phyloP scores from a whole-genome alignment of 2,113 vertebrate genomes.

The Tapirus terrestris region DNA sequence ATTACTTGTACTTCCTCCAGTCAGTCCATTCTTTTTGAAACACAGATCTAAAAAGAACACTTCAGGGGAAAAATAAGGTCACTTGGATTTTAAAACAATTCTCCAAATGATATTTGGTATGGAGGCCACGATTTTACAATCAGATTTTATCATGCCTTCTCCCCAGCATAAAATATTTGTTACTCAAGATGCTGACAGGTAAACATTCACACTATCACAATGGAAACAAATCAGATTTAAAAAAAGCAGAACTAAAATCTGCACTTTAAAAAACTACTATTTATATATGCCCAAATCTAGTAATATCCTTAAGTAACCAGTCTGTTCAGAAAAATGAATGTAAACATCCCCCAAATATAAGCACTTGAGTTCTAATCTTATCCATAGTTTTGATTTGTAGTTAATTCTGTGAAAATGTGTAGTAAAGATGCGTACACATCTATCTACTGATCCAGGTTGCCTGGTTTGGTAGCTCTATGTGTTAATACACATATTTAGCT shows the following conservation, averaged over 20 bases:
- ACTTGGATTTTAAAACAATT: conserved; percentile 55
- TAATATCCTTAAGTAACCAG: neutral
- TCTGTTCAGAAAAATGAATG: conserved; percentile 3
- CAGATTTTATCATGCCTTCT: conserved; percentile 39
- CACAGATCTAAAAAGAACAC: conserved; percentile 57
- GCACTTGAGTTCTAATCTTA: neutral
- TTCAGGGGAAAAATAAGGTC: conserved; percentile 49
- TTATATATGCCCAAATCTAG: neutral
- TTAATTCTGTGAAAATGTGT: conserved; percentile 41
- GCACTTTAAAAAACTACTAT: neutral
- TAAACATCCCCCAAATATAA: neutral
- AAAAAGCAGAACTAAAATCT: conserved; percentile 35
- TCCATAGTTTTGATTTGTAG: neutral
- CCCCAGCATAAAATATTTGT: conserved; percentile 15
- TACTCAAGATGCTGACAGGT: neutral
- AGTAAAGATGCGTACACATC: neutral
- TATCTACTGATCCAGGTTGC: neutral
- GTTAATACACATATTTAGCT: neutral
- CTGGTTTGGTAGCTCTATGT: neutral
- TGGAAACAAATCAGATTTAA: neutral
- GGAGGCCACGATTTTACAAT: conserved; percentile 33
- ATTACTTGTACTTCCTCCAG: conserved; percentile 57
- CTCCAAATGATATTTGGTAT: conserved; percentile 16
- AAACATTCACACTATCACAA: conserved; percentile 8
- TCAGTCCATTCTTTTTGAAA: conserved; percentile 53